Base-by-base conservation (phyloP, 2,888 invertebrate genomes). In the Ophioninae sp. region DNA sequence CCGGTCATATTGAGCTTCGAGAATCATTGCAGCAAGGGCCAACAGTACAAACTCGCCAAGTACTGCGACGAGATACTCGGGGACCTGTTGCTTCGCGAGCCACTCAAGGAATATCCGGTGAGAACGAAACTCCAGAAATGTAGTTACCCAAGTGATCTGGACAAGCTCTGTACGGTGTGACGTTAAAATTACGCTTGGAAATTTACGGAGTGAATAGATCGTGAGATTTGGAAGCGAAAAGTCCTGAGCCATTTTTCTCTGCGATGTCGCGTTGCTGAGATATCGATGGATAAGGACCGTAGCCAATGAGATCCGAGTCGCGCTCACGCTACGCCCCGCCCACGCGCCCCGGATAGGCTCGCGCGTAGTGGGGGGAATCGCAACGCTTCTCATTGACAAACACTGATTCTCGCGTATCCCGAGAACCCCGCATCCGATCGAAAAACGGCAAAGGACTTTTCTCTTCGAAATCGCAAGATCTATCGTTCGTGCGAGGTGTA, bases 51-150 rank as follows among this genome's bases (percentile, higher is more conserved):
- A 91, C 93, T 96, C 93, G 95, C 96, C 75, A 95, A 95, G 89
- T 96, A 96, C 89, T 96, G 95, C 91, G 95, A 95, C 91, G 96
- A 96, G 75, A 95, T 95, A 83, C 94, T 96, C 82, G 96, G 96
- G 7, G 96, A 96, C 85, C 91, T 95, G 86, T 92, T 96, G 81
- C 93, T 95, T 61, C 94, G 94, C 86, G 94, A 94, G 85, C 94
- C 95, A 0, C 89, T 96, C n/a, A 94, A 95, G 59, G 94, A 94
- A 75, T 94, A 93, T 88, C 94, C 94, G 72, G 95, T 95, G 90
- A 92, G 93, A 57, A 20, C 20, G 20, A 8, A 59, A 17, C 20
- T 59, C 20, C 7, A 7, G 7, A 6, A 59, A 20, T 59, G 7
- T n/a, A 3, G 10, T 1, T 13, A 44, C 44, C 10, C 10, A 1